Percentiles rank a stretch among this genome's conserved stretches.
Evolutionary conservation across 2,888 invertebrate genomes (phyloP).

Genomic region (Nymphalis c-album): DNA sequence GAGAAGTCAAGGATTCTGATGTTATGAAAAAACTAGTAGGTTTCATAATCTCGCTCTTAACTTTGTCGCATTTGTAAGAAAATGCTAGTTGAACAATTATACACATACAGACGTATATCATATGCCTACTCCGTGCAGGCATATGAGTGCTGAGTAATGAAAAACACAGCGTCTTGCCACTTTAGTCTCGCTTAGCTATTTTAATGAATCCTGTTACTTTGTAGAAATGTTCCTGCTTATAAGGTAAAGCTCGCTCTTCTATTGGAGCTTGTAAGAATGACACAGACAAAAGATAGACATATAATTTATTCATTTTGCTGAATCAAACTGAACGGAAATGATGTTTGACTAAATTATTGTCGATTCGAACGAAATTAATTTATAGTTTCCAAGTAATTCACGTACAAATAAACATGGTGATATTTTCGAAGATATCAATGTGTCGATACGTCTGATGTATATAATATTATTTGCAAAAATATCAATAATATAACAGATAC

Average conservation of each 20-base stretch:
- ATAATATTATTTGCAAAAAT: conserved; percentile 10
- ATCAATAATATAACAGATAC: conserved; percentile 25
- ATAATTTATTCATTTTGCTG: neutral
- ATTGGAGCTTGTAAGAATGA: conserved; percentile 17
- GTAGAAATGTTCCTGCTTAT: conserved; percentile 40
- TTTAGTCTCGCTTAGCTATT: conserved; percentile 36
- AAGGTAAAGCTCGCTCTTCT: conserved; percentile 32
- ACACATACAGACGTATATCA: neutral
- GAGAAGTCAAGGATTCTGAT: too few relatives aligned
- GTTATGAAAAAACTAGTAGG: too few relatives aligned
- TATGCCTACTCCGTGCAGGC: neutral
- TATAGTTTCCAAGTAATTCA: too few relatives aligned
- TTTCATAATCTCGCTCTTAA: neutral
- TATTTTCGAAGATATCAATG: too few relatives aligned
- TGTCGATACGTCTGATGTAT: neutral
- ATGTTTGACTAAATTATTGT: neutral
- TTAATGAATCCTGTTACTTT: conserved; percentile 51
- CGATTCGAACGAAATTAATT: too few relatives aligned
- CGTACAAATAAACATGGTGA: too few relatives aligned
- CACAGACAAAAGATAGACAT: conserved; percentile 13
- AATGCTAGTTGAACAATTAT: conserved; percentile 1
- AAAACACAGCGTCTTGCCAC: conserved; percentile 5
- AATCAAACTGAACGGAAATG: too few relatives aligned
- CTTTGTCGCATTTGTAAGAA: neutral
- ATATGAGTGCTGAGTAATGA: neutral